Percentiles rank a stretch among this genome's conserved stretches.
These are phyloP conservation scores for Esperia sulphurella DNA, from an alignment of 2,888 invertebrate genomes.

Conservation along the genomic window DNA sequence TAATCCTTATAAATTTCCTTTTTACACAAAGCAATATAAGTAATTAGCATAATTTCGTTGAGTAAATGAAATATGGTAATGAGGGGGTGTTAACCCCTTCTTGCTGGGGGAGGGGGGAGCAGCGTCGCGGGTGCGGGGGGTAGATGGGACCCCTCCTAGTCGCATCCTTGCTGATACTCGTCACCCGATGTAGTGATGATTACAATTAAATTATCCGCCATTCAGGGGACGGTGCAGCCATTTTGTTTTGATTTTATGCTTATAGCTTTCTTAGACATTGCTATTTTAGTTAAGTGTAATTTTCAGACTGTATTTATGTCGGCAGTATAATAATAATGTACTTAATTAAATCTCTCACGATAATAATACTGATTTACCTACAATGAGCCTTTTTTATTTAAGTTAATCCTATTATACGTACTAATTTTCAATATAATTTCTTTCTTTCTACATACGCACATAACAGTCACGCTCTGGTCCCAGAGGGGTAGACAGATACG, in stretches of 20 bases:
- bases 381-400: no score
- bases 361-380: no score
- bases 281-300: no score
- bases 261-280: background rate
- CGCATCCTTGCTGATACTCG: constrained; percentile 75
- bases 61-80: constrained; percentile 80
- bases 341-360: no score
- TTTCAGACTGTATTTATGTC: no score
- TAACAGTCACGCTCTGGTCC: no score
- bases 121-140: constrained; percentile 42
- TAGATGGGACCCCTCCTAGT: constrained; percentile 57
- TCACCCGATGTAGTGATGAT: constrained; percentile 76
- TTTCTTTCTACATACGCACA: no score
- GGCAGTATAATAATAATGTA: no score
- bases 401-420: no score
- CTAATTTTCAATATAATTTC: no score
- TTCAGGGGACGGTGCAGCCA: constrained; percentile 50
- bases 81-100: constrained; percentile 69
- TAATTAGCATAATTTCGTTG: constrained; percentile 80
- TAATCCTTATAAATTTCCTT: constrained; percentile 80
- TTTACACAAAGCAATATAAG: constrained; percentile 80
- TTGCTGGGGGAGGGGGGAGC: constrained; percentile 18
- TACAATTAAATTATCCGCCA: constrained; percentile 74
- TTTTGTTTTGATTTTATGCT: constrained; percentile 65
- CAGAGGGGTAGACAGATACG: no score